A percentile compares a stretch with the other conserved stretches of the same genome.
Conservation (phyloP, 2,113 vertebrate genomes). For the Rutilus rutilus region DNA sequence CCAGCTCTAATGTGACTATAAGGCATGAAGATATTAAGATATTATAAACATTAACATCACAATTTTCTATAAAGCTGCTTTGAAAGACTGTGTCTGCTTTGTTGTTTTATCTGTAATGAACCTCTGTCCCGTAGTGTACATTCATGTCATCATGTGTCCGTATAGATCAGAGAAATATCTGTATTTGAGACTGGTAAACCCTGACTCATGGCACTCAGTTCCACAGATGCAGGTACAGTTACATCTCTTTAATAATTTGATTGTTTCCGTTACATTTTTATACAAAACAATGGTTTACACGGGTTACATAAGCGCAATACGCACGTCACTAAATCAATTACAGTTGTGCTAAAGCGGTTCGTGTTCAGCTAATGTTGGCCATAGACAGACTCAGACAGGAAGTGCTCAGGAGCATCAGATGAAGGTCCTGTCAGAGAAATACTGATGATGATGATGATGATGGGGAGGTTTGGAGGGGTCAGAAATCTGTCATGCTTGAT, state of each 20-base stretch:
- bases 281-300: not conserved
- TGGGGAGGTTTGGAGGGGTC: not conserved
- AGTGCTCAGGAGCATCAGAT: not conserved
- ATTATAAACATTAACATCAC: not conserved
- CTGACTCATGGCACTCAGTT: not conserved
- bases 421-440: not conserved
- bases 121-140: not conserved
- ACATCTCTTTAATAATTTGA: not conserved
- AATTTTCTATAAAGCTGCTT: not conserved
- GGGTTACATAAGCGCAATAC: not conserved
- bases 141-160: not conserved
- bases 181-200: not conserved
- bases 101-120: not conserved
- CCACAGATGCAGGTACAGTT: not conserved
- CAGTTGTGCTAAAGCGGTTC: not conserved
- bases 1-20: too few species aligned
- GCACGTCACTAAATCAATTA: not conserved
- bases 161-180: not conserved
- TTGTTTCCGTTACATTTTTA: not conserved
- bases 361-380: not conserved
- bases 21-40: too few species aligned
- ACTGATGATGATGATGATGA: not conserved
- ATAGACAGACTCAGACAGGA: not conserved
- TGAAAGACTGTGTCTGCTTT: not conserved
- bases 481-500: not conserved